phyloP scores from a whole-genome alignment of 2,113 vertebrate species.

The Paraplagusia blochii region DNA sequence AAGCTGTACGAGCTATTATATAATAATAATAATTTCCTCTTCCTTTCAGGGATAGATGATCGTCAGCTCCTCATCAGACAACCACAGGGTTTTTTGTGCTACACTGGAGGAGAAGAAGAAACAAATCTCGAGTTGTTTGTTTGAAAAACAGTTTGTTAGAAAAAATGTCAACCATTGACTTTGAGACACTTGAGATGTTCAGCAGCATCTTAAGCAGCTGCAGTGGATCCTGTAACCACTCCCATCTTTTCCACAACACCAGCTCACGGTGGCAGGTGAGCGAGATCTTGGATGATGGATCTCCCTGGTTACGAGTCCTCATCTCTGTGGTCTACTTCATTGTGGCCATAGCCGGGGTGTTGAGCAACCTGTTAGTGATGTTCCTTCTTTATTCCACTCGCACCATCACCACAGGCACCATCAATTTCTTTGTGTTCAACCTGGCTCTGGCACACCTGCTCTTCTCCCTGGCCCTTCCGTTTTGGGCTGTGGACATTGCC shows the following conservation, averaged over 20 bases:
- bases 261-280: slow-evolving; percentile 6
- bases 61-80: slow-evolving; percentile 36
- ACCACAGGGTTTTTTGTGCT: slow-evolving; percentile 30
- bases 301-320: slow-evolving; percentile 53
- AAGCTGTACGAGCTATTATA: slow-evolving; percentile 50
- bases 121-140: slow-evolving; percentile 1
- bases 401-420: slow-evolving; percentile 65
- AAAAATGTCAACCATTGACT: slow-evolving; percentile 57
- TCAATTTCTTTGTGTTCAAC: slow-evolving; percentile 76
- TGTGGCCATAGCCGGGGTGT: slow-evolving; percentile 67
- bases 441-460: slow-evolving; percentile 72
- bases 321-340: slow-evolving; percentile 71
- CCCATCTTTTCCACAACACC: slow-evolving; percentile 34
- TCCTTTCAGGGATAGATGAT: slow-evolving; percentile 56
- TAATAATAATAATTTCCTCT: slow-evolving; percentile 63
- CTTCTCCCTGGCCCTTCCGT: slow-evolving; percentile 73
- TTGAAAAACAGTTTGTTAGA: not conserved
- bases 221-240: slow-evolving; percentile 43
- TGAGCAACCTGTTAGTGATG: slow-evolving; percentile 74
- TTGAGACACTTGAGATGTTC: slow-evolving; percentile 38
- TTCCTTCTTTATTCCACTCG: slow-evolving; percentile 68
- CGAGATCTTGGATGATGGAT: slow-evolving; percentile 42
- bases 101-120: slow-evolving; percentile 12
- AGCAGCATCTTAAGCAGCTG: slow-evolving; percentile 37
- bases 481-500: slow-evolving; percentile 73